Evolutionary conservation across 2,888 invertebrate genomes (phyloP), one percentile per base, ranked within the genome.

Genomic region (Dynastes grantii): DNA sequence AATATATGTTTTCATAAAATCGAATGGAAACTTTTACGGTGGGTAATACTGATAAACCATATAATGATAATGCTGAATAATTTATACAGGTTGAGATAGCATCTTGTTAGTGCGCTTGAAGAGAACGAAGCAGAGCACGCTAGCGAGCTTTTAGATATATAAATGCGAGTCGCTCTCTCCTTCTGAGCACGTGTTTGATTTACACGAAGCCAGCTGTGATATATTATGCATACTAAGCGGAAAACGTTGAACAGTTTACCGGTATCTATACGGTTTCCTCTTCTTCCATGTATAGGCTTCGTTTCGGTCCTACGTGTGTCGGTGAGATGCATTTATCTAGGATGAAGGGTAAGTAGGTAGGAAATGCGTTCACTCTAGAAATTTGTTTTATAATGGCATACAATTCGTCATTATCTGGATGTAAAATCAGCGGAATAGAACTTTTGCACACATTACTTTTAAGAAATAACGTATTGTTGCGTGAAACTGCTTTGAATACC

Each of bases 151-250:
- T 83, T 81, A 49, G 61, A 83, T 83, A 58, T 58, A 84, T 84
- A 84, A 84, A 84, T 83, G 84, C 80, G 81, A 81, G 55, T 16
- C 16, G 55, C 27, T 58, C 55, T 27, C n/a, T 80, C 83, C 81
- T 81, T 79, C 81, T 80, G 79, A 81, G 84, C 80, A 84, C 83
- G 84, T 84, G 84, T 84, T 83, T 84, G 84, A 83, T 83, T 83
- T 82, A 82, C 83, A 81, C 82, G 77, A 80, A 82, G 80, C 77
- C 80, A 78, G 71, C 79, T 76, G 81, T 81, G 81, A 82, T 83
- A 84, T 82, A 83, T 82, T 82, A 83, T 83, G 83, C 83, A 84
- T 84, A 83, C 84, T 82, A 83, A 84, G 80, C 81, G 82, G 79
- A 79, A 82, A 81, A 81, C 80, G 81, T 77, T 64, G 78, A 75